Conservation (phyloP, 2,888 invertebrate genomes). For the Eurytoma californica region DNA sequence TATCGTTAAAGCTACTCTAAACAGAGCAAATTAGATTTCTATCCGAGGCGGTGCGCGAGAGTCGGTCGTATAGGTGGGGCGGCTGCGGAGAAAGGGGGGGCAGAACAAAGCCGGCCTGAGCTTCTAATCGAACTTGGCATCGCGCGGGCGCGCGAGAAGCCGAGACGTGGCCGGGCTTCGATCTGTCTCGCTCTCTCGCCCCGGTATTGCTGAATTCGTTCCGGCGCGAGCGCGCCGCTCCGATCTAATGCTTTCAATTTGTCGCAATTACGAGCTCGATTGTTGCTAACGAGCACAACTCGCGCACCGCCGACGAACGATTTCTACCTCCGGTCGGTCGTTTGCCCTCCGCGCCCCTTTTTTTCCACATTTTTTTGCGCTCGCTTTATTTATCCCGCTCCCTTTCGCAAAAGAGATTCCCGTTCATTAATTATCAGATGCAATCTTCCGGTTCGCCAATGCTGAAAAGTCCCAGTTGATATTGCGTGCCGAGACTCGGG, state of each 20-base stretch:
- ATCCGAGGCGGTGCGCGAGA: background rate
- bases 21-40: conserved; percentile 53
- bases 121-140: conserved; percentile 53
- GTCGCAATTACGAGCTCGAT: conserved; percentile 52
- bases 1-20: conserved; percentile 45
- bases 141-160: conserved; percentile 11
- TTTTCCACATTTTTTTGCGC: conserved; percentile 3
- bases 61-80: background rate
- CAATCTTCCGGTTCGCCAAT: too few relatives aligned
- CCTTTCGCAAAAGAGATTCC: too few relatives aligned
- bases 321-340: background rate
- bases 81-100: background rate
- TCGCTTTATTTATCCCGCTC: background rate
- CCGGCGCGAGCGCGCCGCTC: conserved; percentile 24
- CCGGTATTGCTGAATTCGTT: conserved; percentile 41
- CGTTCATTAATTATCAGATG: too few relatives aligned
- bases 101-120: conserved; percentile 47
- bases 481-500: too few relatives aligned
- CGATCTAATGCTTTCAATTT: conserved; percentile 54
- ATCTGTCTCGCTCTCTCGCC: conserved; percentile 21
- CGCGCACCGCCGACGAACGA: conserved; percentile 10
- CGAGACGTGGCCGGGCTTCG: conserved; percentile 18
- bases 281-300: conserved; percentile 49
- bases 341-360: background rate
- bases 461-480: too few relatives aligned